phyloP scores from a whole-genome alignment of 2,113 vertebrate species.

The Cercocebus atys region DNA sequence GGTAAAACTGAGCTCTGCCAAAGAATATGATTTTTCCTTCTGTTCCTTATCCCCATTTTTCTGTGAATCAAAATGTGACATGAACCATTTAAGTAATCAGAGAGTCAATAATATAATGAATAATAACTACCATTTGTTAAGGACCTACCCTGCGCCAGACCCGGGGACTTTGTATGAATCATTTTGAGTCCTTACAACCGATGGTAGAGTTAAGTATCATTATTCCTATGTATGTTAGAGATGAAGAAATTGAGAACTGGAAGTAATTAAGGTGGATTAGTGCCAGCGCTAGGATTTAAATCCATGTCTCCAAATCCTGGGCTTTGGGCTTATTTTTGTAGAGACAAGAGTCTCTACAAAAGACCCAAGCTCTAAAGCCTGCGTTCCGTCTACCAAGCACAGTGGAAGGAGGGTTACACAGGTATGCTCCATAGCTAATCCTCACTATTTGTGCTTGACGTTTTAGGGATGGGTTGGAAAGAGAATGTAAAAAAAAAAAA shows the following conservation, averaged over 20 bases:
- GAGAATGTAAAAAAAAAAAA: not conserved
- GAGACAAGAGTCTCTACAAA: too few relatives aligned
- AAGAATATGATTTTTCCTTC: not conserved
- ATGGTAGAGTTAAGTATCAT: not conserved
- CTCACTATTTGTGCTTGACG: not conserved
- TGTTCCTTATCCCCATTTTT: not conserved
- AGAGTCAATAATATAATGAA: not conserved
- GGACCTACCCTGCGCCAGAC: not conserved
- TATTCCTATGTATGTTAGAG: not conserved
- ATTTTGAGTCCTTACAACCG: not conserved
- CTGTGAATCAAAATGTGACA: not conserved
- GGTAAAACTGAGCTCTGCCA: not conserved
- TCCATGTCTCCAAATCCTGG: not conserved
- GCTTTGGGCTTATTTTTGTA: too few relatives aligned
- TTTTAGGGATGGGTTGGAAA: not conserved
- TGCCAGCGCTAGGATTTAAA: not conserved
- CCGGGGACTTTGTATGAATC: not conserved
- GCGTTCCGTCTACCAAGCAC: not conserved
- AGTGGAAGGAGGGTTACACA: not conserved
- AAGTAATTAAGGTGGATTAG: not conserved
- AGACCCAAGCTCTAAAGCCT: not conserved
- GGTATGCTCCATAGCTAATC: not conserved
- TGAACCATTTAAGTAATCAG: not conserved
- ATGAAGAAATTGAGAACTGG: not conserved
- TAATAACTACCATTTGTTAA: not conserved